Percentiles rank a stretch among this genome's conserved stretches.
phyloP scores from a whole-genome alignment of 2,113 vertebrate species.

The Pyrgilauda ruficollis region DNA sequence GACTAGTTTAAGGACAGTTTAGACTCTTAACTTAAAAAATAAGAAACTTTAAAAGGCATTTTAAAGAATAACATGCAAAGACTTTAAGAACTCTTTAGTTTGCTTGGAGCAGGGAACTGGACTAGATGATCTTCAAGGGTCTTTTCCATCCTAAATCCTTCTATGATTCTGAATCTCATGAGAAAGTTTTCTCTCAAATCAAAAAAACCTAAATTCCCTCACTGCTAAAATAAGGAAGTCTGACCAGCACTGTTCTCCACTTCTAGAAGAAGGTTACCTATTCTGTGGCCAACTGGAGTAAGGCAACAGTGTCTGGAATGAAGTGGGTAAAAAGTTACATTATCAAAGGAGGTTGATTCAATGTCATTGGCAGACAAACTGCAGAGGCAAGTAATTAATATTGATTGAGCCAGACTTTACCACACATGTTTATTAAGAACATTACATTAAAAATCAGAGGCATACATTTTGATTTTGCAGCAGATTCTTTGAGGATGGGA shows the following conservation, averaged over 20 bases:
- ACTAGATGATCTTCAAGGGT: background rate
- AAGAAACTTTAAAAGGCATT: background rate
- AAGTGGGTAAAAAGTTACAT: background rate
- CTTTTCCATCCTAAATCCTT: background rate
- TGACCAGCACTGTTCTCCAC: background rate
- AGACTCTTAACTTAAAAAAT: background rate
- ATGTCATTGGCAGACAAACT: background rate
- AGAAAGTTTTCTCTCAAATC: background rate
- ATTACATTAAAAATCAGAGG: constrained; percentile 36
- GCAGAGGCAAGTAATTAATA: constrained; percentile 24
- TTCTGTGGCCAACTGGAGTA: background rate
- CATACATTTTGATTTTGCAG: constrained; percentile 43
- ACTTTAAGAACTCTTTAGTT: background rate
- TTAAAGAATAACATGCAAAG: background rate
- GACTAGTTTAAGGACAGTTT: background rate
- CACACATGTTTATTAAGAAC: constrained; percentile 16
- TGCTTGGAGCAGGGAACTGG: background rate
- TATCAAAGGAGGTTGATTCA: background rate
- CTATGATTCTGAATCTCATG: background rate
- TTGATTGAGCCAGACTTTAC: constrained; percentile 32
- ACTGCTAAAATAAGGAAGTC: background rate
- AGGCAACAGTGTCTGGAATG: background rate
- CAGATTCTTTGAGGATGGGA: constrained; percentile 34
- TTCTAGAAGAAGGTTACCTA: background rate
- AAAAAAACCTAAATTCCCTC: background rate